phyloP scores from a whole-genome alignment of 2,113 vertebrate genomes.

The Pituophis catenifer region DNA sequence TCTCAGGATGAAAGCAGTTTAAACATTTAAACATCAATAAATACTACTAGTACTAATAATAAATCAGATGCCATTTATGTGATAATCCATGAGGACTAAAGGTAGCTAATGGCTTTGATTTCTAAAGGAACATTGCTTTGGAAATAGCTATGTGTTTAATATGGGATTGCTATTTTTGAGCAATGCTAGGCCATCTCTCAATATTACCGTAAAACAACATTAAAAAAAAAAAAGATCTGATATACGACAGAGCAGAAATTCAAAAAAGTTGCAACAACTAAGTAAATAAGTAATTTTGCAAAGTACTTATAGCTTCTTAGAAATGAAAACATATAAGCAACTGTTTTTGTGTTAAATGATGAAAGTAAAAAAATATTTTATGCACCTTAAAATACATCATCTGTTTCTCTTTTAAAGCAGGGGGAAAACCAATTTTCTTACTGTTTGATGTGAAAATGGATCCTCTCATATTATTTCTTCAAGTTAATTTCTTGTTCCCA shows the following conservation, averaged over 20 bases:
- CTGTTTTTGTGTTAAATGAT: conserved; percentile 12
- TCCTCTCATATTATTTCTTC: conserved; percentile 20
- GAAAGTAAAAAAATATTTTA: conserved; percentile 23
- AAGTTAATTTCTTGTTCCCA: conserved; percentile 6
- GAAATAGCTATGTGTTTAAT: not conserved
- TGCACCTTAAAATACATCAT: conserved; percentile 19
- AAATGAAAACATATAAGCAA: not conserved
- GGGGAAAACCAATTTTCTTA: conserved; percentile 40
- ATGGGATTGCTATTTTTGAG: not conserved
- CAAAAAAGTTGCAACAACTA: not conserved
- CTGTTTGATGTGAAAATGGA: conserved; percentile 34
- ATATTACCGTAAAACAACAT: not conserved
- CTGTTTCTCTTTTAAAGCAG: conserved; percentile 17
- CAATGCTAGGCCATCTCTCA: not conserved
- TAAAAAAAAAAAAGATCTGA: not conserved
- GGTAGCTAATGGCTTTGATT: not conserved
- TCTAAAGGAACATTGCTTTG: not conserved
- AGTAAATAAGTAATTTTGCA: not conserved
- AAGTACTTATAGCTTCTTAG: not conserved
- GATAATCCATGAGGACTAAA: not conserved
- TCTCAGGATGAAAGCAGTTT: not conserved
- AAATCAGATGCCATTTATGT: not conserved
- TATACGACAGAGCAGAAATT: not conserved
- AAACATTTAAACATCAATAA: not conserved
- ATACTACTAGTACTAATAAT: not conserved